Evolutionary conservation across 2,888 invertebrate genomes (phyloP), one percentile per base, ranked within the genome.

Genomic region (Ecdyonurus torrentis): DNA sequence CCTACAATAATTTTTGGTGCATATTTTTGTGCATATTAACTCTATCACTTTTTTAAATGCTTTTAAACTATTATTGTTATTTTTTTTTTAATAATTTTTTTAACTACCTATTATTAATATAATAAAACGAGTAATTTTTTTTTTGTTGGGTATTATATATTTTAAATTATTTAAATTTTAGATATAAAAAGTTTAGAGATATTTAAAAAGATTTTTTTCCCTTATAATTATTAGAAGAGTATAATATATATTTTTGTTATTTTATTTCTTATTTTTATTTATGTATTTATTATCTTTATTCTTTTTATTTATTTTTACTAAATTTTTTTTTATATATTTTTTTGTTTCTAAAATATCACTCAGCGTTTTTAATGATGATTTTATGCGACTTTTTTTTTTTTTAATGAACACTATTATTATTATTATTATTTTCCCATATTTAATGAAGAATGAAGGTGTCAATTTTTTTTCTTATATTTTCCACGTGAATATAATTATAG

Each of bases 271-370:
- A 10, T 55, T 55, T 37, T 37, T 55, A 55, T 18, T 20, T n/a
- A 55, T 55, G 7, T 18, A 10, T 55, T 55, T 55, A n/a, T n/a
- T 7, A 50, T 10, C 10, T 7, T 50, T 50, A 10, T 50, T 50
- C 18, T 50, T 55, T 22, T 18, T 22, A 55, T 55, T 55, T n/a
- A 55, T 10, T 20, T 55, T 7, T 55, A 55, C 55, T 55, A 10
- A 18, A 55, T 20, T 10, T 7, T 55, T 55, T 55, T 37, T 37
- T 55, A 55, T 18, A 18, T n/a, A 55, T 55, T 18, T 18, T 55
- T 55, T 55, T 55, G n/a, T n/a, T 7, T 20, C 55, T 55, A 55
- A 55, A 55, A 55, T 55, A 55, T 55, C 55, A 55, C 55, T 55
- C 22, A 55, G n/a, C 55, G n/a, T n/a, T n/a, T n/a, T n/a, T 55